Evolutionary conservation across 1,140 invertebrate genomes (phyloP).

Genomic region (Hestina assimilis): DNA sequence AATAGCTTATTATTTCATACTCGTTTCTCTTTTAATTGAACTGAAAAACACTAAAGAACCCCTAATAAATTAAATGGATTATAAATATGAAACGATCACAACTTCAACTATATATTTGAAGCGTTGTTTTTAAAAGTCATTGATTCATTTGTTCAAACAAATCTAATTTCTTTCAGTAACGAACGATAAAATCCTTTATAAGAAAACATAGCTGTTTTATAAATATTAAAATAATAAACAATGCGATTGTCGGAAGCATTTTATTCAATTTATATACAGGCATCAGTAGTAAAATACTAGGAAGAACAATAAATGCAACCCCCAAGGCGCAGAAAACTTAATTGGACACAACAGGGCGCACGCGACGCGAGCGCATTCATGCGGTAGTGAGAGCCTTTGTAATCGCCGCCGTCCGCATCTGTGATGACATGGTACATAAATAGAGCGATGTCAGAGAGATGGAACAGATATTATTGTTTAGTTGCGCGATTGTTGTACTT

Average conservation of each 20-base stretch:
- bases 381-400: slow-evolving; percentile 13
- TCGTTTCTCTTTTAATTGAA: too few relatives aligned
- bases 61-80: too few relatives aligned
- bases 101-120: too few relatives aligned
- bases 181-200: too few relatives aligned
- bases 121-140: too few relatives aligned
- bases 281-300: neutral
- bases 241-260: neutral
- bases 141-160: too few relatives aligned
- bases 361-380: slow-evolving; percentile 12
- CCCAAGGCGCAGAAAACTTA: slow-evolving; percentile 6
- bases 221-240: neutral
- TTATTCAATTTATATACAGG: neutral
- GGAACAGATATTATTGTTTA: slow-evolving; percentile 6
- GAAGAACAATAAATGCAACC: slow-evolving; percentile 3
- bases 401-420: slow-evolving; percentile 10
- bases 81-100: too few relatives aligned
- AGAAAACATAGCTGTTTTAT: too few relatives aligned
- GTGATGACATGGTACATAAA: slow-evolving; percentile 12
- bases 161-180: too few relatives aligned
- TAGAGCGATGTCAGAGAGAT: slow-evolving; percentile 9
- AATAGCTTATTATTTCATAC: too few relatives aligned
- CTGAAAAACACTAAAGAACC: too few relatives aligned
- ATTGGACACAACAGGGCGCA: slow-evolving; percentile 18
- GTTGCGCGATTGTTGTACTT: slow-evolving; percentile 7